Base-by-base conservation (phyloP, 2,888 invertebrate genomes). In the Hetaerina titia region DNA sequence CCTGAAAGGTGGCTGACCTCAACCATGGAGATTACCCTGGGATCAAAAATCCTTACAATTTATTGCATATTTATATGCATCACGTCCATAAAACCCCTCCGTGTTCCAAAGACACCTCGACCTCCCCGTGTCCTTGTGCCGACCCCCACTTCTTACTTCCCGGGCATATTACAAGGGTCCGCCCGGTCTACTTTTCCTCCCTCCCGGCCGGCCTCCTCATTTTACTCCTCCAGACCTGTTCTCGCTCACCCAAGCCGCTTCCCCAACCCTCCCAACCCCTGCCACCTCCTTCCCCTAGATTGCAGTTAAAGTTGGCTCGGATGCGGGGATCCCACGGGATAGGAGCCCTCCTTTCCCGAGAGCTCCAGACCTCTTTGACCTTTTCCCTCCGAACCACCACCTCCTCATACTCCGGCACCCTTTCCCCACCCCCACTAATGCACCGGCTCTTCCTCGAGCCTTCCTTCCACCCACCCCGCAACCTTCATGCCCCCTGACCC, bases 301-400 rank as follows among this genome's bases (percentile, higher is more conserved):
- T 69, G 69, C 69, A 69, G 69, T 69, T 69, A 69, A 69, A 69
- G 69, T 69, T n/a, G n/a, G 69, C 69, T n/a, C 69, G 69, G 69
- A 22, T 69, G 69, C 22, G 69, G 69, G 45, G 69, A 22, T 69
- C 69, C n/a, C 69, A 69, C 69, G 69, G 69, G 69, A 69, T n/a
- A 9, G 60, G 17, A 8, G n/a, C 69, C 22, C 22, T 22, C 69
- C 69, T n/a, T n/a, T 69, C 69, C 22, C 22, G 17, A 17, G 8
- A 19, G 17, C 69, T 69, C 69, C 69, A 7, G 9, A n/a, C 69
- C 69, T n/a, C 69, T 69, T 69, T 69, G 69, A 69, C 19, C 69
- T 69, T 69, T n/a, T 69, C 69, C 22, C 19, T 69, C 69, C 60
- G 13, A 17, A 60, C 60, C 60, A 45, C 45, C 45, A 45, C 45